These are phyloP conservation scores for Chaetodon trifasciatus DNA, from an alignment of 2,797 vertebrate species.

Conservation along the genomic window DNA sequence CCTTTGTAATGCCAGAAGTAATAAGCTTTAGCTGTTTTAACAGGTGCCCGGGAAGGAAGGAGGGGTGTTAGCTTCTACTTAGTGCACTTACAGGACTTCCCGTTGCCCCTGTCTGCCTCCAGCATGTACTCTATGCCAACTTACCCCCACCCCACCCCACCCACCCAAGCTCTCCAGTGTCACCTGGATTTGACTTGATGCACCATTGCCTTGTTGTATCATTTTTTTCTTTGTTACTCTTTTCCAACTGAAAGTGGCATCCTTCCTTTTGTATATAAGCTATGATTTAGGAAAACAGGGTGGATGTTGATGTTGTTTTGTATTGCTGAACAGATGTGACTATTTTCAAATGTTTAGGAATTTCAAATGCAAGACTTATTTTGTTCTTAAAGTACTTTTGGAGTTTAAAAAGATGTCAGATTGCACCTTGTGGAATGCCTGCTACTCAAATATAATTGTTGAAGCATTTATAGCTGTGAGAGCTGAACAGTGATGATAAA, in stretches of 20 bases:
- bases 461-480: slow-evolving; percentile 47
- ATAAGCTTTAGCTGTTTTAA: slow-evolving; percentile 83
- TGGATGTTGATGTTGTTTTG: slow-evolving; percentile 73
- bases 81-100: slow-evolving; percentile 80
- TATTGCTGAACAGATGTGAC: slow-evolving; percentile 65
- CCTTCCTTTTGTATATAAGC: slow-evolving; percentile 80
- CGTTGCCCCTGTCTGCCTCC: slow-evolving; percentile 72
- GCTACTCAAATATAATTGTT: slow-evolving; percentile 41
- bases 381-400: slow-evolving; percentile 36
- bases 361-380: slow-evolving; percentile 57
- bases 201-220: slow-evolving; percentile 72
- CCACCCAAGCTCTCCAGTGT: slow-evolving; percentile 57
- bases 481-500: slow-evolving; percentile 25
- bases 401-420: slow-evolving; percentile 54
- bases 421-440: slow-evolving; percentile 58
- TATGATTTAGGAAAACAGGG: slow-evolving; percentile 83
- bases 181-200: slow-evolving; percentile 79
- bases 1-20: slow-evolving; percentile 66
- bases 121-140: slow-evolving; percentile 73
- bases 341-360: slow-evolving; percentile 58
- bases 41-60: slow-evolving; percentile 76
- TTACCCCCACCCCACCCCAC: background rate
- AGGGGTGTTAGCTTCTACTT: slow-evolving; percentile 71
- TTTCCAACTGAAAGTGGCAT: slow-evolving; percentile 57
- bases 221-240: slow-evolving; percentile 49